phyloP scores from a whole-genome alignment of 2,113 vertebrate species.

The Hyperoodon ampullatus region DNA sequence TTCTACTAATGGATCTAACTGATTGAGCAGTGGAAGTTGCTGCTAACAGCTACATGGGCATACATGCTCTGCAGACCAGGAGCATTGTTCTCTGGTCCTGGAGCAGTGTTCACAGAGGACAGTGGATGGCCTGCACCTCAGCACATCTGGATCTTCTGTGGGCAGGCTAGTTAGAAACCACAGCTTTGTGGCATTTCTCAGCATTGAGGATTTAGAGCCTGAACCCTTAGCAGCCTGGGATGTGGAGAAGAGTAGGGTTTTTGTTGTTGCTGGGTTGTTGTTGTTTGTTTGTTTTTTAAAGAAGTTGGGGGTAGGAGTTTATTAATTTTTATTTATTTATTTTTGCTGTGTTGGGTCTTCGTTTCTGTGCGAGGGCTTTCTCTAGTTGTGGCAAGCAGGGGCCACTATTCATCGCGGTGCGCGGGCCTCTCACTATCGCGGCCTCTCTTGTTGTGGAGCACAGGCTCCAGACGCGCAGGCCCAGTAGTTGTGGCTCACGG shows the following conservation, averaged over 20 bases:
- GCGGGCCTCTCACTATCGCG: too few relatives aligned
- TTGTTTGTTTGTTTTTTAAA: background rate
- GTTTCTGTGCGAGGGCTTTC: too few relatives aligned
- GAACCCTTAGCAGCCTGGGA: background rate
- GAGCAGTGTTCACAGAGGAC: background rate
- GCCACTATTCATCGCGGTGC: too few relatives aligned
- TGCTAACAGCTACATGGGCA: background rate
- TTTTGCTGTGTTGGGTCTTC: too few relatives aligned
- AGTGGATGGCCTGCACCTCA: background rate
- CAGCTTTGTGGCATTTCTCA: background rate
- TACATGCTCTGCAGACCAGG: background rate
- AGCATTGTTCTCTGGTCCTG: background rate
- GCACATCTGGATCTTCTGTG: background rate
- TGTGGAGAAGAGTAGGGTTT: background rate
- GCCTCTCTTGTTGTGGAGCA: too few relatives aligned
- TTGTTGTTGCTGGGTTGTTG: background rate
- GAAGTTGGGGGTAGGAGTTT: too few relatives aligned
- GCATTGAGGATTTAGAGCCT: background rate
- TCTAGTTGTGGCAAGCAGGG: too few relatives aligned
- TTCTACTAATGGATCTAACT: conserved; percentile 49
- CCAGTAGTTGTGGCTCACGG: too few relatives aligned
- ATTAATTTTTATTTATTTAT: too few relatives aligned
- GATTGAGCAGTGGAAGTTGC: background rate
- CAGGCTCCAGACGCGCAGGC: too few relatives aligned
- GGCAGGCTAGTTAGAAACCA: background rate